Percentiles rank a stretch among this genome's conserved stretches.
Conservation (phyloP, 2,797 vertebrate species). For the Heteromormyrus szaboi region DNA sequence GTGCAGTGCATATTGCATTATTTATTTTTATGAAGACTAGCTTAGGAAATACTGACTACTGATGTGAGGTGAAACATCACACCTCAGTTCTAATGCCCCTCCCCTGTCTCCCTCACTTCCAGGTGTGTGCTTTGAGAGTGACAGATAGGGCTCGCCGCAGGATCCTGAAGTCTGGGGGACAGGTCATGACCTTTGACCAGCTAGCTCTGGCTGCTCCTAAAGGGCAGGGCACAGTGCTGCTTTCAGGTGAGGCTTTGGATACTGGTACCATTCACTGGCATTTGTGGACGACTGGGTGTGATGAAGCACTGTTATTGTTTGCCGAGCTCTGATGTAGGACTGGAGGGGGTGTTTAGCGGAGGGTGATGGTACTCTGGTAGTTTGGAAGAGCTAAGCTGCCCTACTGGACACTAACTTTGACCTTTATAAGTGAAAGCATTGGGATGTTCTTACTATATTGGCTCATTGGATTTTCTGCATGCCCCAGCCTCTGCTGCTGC, state of each 20-base stretch:
- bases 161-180: constrained; percentile 79
- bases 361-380: not conserved
- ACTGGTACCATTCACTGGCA: not conserved
- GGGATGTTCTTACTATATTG: not conserved
- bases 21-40: not conserved
- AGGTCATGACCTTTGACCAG: constrained; percentile 89
- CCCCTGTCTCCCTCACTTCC: not conserved
- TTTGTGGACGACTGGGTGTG: not conserved
- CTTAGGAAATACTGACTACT: not conserved
- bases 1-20: not conserved
- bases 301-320: not conserved
- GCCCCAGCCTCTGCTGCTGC: not conserved
- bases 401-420: not conserved
- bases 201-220: constrained; percentile 80
- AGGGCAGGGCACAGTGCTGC: constrained; percentile 80
- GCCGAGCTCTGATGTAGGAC: not conserved
- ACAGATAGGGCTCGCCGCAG: constrained; percentile 72
- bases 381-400: not conserved
- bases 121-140: constrained; percentile 78
- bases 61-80: not conserved
- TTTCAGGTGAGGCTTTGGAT: constrained; percentile 69
- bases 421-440: not conserved
- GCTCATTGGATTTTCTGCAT: not conserved
- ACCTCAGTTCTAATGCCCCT: not conserved
- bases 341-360: not conserved